Base-by-base conservation (phyloP, 2,113 vertebrate genomes). In the Chaenocephalus aceratus region DNA sequence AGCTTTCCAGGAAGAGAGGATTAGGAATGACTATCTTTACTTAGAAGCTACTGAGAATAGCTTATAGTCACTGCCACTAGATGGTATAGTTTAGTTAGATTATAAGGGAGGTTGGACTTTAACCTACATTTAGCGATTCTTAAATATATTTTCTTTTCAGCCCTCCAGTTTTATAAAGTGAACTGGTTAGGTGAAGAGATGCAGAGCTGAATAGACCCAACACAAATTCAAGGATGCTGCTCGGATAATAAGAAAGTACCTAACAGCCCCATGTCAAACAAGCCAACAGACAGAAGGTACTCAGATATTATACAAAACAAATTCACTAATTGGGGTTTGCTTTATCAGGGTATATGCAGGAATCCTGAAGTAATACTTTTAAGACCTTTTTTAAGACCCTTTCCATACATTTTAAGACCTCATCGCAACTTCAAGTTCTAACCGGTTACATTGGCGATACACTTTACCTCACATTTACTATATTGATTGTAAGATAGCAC, bases 141-240 rank as follows among this genome's bases (percentile, higher is more conserved):
- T 5, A 45, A 57, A 30, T n/a, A 9, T 12, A 4, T 46, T 0
- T 16, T 13, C 10, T 69, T 64, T 44, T 41, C 36, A 41, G 36
- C 7, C 4, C 13, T 5, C 51, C 41, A 12, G 34, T 34, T 71
- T 62, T 49, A 57, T 18, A 9, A 54, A 36, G 26, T 30, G 1
- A 56, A 54, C 10, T 18, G 7, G 4, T 44, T 10, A 21, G 12
- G 51, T 70, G 2, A 52, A 11, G 5, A 63, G 60, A 15, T 61
- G 52, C 34, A 76, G 63, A 16, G n/a, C 18, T 80, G 34, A 83
- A 62, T 60, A 75, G 46, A 53, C 23, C 16, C n/a, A 65, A 65
- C 68, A 79, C 44, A 78, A 10, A 57, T 73, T 41, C 18, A 36
- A 65, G 58, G 34, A 36, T 68, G 45, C 21, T 80, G 62, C 53